Conservation (phyloP, 2,797 vertebrate species). For the Todus mexicanus region DNA sequence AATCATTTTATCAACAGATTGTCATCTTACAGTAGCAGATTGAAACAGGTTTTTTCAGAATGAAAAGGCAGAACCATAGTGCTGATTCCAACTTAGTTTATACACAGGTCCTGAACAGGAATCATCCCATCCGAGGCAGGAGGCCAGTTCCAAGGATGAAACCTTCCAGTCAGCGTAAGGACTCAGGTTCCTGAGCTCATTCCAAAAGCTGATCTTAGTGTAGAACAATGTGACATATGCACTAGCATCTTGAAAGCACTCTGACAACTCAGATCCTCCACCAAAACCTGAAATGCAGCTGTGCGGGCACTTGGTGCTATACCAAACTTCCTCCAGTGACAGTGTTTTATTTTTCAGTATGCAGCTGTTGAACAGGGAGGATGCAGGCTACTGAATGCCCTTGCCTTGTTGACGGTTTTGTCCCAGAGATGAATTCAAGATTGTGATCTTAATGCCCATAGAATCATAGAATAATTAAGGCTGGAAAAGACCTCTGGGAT, state of each 20-base stretch:
- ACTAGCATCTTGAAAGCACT: background rate
- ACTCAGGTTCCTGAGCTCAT: background rate
- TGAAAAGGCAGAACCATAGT: background rate
- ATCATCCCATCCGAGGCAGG: background rate
- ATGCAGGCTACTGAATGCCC: background rate
- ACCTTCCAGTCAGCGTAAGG: background rate
- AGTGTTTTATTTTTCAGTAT: background rate
- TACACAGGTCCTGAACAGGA: background rate
- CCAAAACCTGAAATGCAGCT: background rate
- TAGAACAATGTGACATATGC: background rate
- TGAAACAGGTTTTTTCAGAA: background rate
- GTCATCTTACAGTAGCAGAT: background rate
- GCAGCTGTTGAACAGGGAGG: background rate
- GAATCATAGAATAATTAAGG: too few relatives aligned
- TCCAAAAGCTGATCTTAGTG: background rate
- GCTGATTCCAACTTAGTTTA: background rate
- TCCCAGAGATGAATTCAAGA: background rate
- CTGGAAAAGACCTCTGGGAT: too few relatives aligned
- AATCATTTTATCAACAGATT: background rate
- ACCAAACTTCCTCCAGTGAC: background rate
- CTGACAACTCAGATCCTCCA: background rate
- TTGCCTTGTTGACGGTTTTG: background rate
- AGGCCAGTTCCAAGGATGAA: background rate
- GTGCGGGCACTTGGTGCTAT: background rate
- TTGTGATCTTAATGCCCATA: accelerated